These are phyloP conservation scores for Momotus momota DNA, from an alignment of 2,797 vertebrate genomes.

Conservation along the genomic window DNA sequence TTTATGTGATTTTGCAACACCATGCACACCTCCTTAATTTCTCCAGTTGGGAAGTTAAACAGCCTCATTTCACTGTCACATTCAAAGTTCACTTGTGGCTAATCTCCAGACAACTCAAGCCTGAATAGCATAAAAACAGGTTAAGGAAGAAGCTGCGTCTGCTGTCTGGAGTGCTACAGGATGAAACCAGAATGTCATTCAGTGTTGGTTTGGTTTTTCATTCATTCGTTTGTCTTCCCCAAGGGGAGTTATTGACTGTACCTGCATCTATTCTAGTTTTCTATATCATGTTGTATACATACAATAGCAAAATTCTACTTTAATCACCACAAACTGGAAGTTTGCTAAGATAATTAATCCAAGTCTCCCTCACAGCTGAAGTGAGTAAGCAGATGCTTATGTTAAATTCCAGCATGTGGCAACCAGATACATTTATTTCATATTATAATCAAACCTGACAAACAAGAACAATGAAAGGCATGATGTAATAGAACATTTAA, in stretches of 20 bases:
- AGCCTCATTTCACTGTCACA: not conserved
- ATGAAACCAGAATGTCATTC: not conserved
- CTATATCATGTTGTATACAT: not conserved
- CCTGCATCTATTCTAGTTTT: not conserved
- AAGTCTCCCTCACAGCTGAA: not conserved
- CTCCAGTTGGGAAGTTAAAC: not conserved
- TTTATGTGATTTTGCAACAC: not conserved
- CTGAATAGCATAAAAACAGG: not conserved
- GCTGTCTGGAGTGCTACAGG: not conserved
- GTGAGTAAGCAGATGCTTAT: not conserved
- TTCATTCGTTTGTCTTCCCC: not conserved
- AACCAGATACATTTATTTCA: slow-evolving; percentile 30
- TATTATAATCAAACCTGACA: not conserved
- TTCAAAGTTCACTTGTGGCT: not conserved
- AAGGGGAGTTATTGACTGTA: not conserved
- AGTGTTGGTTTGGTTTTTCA: not conserved
- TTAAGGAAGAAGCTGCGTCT: not conserved
- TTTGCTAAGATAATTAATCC: not conserved
- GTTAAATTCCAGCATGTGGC: slow-evolving; percentile 26
- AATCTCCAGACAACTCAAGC: not conserved
- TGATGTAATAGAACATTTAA: slow-evolving; percentile 17
- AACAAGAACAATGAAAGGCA: not conserved
- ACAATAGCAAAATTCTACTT: not conserved
- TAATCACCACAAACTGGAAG: not conserved
- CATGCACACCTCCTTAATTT: not conserved